Evolutionary conservation across 2,888 invertebrate genomes (phyloP).

Genomic region (Athalia cordata): DNA sequence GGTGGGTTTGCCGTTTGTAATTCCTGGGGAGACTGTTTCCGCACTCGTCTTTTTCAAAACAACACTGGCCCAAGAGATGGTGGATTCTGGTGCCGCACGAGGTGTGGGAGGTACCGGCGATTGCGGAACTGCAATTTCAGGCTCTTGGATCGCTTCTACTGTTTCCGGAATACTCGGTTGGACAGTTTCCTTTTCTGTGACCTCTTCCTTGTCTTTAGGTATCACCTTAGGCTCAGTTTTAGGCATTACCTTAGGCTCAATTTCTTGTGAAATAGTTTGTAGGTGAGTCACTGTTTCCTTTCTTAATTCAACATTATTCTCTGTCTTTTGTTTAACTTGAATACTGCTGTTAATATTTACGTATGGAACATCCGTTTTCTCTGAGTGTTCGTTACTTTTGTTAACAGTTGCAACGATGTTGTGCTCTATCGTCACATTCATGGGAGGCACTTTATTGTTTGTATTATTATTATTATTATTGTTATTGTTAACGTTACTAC

Average conservation of each 20-base stretch:
- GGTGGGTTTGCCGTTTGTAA: constrained; percentile 60
- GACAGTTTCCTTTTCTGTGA: background rate
- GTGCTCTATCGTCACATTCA: constrained; percentile 63
- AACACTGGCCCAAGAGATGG: constrained; percentile 69
- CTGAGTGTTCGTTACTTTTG: constrained; percentile 59
- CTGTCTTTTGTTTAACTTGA: constrained; percentile 63
- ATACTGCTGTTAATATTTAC: constrained; percentile 64
- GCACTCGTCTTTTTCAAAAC: constrained; percentile 64
- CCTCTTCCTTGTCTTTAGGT: constrained; percentile 50
- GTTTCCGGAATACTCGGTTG: background rate
- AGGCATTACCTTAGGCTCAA: background rate
- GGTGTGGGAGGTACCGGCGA: constrained; percentile 52
- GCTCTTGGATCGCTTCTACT: background rate
- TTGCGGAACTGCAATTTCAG: constrained; percentile 23
- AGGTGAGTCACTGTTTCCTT: constrained; percentile 52
- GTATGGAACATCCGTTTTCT: constrained; percentile 60
- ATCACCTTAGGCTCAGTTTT: background rate
- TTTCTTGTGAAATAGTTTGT: constrained; percentile 52
- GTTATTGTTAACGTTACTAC: constrained; percentile 17
- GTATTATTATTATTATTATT: constrained; percentile 48
- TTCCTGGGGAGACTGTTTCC: constrained; percentile 50
- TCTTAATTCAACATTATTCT: constrained; percentile 56
- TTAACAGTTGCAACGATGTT: constrained; percentile 61
- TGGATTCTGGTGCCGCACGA: constrained; percentile 49
- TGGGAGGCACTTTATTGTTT: constrained; percentile 54